Evolutionary conservation across 2,888 invertebrate genomes (phyloP).

Genomic region (Laspeyria flexula): DNA sequence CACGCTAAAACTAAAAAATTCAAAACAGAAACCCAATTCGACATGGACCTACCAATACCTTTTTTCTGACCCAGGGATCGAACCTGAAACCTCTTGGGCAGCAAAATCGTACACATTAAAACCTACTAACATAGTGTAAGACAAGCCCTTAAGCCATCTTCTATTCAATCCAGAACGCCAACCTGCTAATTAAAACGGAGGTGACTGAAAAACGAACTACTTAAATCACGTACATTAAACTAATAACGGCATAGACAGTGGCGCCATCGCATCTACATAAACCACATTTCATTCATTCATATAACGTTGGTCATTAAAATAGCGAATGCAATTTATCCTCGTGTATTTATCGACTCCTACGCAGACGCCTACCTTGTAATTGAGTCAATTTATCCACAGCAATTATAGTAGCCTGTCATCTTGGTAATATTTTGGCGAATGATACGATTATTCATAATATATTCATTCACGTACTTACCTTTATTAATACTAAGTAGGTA

Average conservation of each 20-base stretch:
- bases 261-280: not conserved
- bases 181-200: too few relatives aligned
- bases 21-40: too few relatives aligned
- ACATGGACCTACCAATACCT: too few relatives aligned
- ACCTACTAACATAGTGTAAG: too few relatives aligned
- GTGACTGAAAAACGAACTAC: too few relatives aligned
- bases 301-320: not conserved
- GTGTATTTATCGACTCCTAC: conserved; percentile 2
- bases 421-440: not conserved
- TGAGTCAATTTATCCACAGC: conserved; percentile 5
- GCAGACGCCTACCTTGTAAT: conserved; percentile 1
- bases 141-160: too few relatives aligned
- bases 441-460: not conserved
- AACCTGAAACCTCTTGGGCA: too few relatives aligned
- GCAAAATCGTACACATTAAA: too few relatives aligned
- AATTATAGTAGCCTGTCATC: conserved; percentile 9
- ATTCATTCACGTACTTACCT: not conserved
- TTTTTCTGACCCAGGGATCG: too few relatives aligned
- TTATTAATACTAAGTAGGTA: not conserved
- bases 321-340: not conserved
- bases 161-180: too few relatives aligned
- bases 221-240: not conserved
- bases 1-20: too few relatives aligned
- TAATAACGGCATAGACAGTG: not conserved
- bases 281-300: not conserved